Evolutionary conservation across 2,888 invertebrate genomes (phyloP), one percentile per base, ranked within the genome.

Genomic region (Scelioninae gen. 1): DNA sequence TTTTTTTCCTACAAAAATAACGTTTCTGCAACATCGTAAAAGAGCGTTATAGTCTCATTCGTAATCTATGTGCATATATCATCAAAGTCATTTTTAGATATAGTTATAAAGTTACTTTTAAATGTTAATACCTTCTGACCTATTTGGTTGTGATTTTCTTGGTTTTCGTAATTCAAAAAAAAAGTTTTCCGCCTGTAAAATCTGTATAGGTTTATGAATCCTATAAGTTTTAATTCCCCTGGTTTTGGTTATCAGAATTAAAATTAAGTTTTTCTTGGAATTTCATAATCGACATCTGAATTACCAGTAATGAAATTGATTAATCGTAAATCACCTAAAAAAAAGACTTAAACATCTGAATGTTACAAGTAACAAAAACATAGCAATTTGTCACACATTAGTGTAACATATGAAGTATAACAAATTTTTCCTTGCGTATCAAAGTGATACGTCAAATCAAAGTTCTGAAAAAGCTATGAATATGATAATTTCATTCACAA

Each of bases 401-500:
- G 23, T 11, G n/a, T 11, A 29, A 15, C 15, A 47, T 23, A 40
- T 31, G 38, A 34, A 13, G 55, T 55, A n/a, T 31, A 43, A 29
- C 15, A 43, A 60, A 23, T 60, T 43, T 9, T 11, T 43, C 47
- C 15, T 16, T 13, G 15, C 13, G 6, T 47, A 13, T 47, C 15
- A 13, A 47, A 68, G 43, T 29, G 16, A 55, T 23, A 43, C 8
- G 40, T 60, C 15, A 29, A 53, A 60, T 74, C 63, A 43, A 53
- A 74, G 45, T 63, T 74, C 23, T 71, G 43, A 10, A 38, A 63
- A 58, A 7, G 47, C 45, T 55, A 66, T 58, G 58, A 75, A 75
- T 75, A 75, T 66, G 75, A 51, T 75, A 75, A 66, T 66, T 38
- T 23, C 58, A 66, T 63, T 63, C 55, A 58, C 49, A 58, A 31